Base-by-base conservation (phyloP, 2,797 vertebrate genomes). In the Micrastur ruficollis region DNA sequence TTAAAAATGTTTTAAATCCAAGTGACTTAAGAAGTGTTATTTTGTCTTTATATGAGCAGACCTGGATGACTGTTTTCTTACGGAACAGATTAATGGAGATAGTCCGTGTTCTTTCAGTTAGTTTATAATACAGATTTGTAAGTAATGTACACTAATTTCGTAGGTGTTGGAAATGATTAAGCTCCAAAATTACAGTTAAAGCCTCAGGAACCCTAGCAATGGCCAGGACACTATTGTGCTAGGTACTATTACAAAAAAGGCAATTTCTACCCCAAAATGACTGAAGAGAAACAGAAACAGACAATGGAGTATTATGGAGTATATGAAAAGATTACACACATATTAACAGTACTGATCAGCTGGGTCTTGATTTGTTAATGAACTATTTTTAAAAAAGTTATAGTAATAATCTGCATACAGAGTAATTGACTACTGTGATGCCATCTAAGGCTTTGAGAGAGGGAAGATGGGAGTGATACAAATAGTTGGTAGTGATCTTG, bases 401-500 rank as follows among this genome's bases (percentile, higher is more conserved):
- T 14, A 63, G 26, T 36, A 52, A 50, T 66, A 59, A 49, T 66
- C 9, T 50, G 29, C 23, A 12, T 23, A 67, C 36, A 63, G 86
- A 86, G 79, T 25, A 88, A 97, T 98, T 97, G 97, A 99, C 99
- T 96, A 99, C 98, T 72, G 98, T 94, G 36, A 93, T 89, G 67
- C 98, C 99, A 97, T 99, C 98, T 97, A 99, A 98, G 62, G 98
- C 98, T 98, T 98, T 99, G 42, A 99, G 97, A 62, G 98, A 98
- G 31, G 98, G 95, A 47, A 99, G 97, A 75, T 99, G 98, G 98
- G 96, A 99, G 99, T 84, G 99, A 98, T 38, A 99, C 95, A 90
- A 99, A 99, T 67, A 98, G 98, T 21, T 98, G 96, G 97, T 99
- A 99, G 96, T 98, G 98, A 96, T 99, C 98, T 95, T 99, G 94